Evolutionary conservation across 2,888 invertebrate species (phyloP), one percentile per base, ranked within the genome.

Genomic region (Magallana nippona): DNA sequence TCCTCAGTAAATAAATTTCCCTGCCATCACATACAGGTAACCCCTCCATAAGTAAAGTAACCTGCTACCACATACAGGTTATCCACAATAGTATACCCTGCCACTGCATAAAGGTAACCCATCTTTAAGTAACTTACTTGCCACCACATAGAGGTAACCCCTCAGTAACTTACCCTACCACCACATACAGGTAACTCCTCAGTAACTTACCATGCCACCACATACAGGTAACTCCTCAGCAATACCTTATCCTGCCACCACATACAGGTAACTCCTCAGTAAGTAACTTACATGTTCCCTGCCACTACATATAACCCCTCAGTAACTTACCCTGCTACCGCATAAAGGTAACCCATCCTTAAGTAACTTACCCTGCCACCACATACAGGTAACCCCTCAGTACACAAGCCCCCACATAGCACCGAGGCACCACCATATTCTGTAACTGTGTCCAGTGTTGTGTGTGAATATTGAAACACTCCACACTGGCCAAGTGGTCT

Each of bases 361-460:
- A 8, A n/a, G 22, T 11, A 27, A 87, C 90, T 85, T 90, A 93
- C 93, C 93, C 94, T 79, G 93, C 94, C 13, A 93, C 93, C 57
- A 94, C 93, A 84, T 92, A 90, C n/a, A 94, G 90, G 84, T 91
- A 91, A 15, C 93, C 94, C 81, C 91, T 91, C n/a, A 94, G 90
- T 22, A 93, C 91, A 88, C 93, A 93, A 1, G 94, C 93, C 15
- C 94, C 93, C 0, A 94, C 93, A 87, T 94, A 94, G 84, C 94
- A 94, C 57, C 94, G 87, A 0, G 94, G 93, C 1, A 92, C 90
- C 55, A 90, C 91, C 93, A 94, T 93, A 84, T 87, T 89, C 56
- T 90, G 90, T 55, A 93, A 84, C 5, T 88, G 87, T 15, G 92
- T 91, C 94, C 94, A 94, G 83, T 93, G 93, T 15, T 88, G 88